These are phyloP conservation scores for Geotrypetes seraphini DNA, from an alignment of 2,797 vertebrate species.

Conservation along the genomic window DNA sequence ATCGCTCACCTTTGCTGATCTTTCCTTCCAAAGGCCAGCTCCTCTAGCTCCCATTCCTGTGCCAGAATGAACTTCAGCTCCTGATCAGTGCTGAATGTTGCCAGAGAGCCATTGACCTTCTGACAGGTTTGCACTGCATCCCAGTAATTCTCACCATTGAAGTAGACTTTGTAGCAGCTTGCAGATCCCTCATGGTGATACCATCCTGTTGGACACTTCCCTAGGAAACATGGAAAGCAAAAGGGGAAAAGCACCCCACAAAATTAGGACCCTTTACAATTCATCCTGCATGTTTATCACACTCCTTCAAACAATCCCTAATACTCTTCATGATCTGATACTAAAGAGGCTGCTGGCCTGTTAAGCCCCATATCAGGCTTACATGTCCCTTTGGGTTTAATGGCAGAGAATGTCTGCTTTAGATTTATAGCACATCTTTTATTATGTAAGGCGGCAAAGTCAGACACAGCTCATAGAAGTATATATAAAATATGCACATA, in stretches of 20 bases:
- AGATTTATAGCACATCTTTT: too few relatives aligned
- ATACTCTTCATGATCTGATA: too few relatives aligned
- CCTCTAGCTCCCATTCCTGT: slow-evolving; percentile 89
- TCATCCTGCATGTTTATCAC: too few relatives aligned
- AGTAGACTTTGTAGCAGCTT: slow-evolving; percentile 92
- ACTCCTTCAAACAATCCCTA: too few relatives aligned
- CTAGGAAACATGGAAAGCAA: slow-evolving; percentile 65
- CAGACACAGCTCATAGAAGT: too few relatives aligned
- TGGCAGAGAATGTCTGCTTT: too few relatives aligned
- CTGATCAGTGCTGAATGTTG: slow-evolving; percentile 88
- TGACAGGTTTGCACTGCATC: slow-evolving; percentile 92
- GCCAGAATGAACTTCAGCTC: slow-evolving; percentile 91
- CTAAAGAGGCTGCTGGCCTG: too few relatives aligned
- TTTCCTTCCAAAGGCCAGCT: slow-evolving; percentile 72
- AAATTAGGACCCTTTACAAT: slow-evolving; percentile 48
- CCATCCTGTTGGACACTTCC: slow-evolving; percentile 96
- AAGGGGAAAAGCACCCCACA: slow-evolving; percentile 51
- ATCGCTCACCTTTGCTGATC: slow-evolving; percentile 86
- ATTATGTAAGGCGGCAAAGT: too few relatives aligned
- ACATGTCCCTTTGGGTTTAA: too few relatives aligned
- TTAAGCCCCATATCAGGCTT: too few relatives aligned
- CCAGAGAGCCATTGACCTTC: slow-evolving; percentile 84
- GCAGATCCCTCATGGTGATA: slow-evolving; percentile 95
- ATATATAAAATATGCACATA: too few relatives aligned
- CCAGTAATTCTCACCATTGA: slow-evolving; percentile 92